Evolutionary conservation across 2,797 vertebrate genomes (phyloP).

Genomic region (Danio aesculapii): DNA sequence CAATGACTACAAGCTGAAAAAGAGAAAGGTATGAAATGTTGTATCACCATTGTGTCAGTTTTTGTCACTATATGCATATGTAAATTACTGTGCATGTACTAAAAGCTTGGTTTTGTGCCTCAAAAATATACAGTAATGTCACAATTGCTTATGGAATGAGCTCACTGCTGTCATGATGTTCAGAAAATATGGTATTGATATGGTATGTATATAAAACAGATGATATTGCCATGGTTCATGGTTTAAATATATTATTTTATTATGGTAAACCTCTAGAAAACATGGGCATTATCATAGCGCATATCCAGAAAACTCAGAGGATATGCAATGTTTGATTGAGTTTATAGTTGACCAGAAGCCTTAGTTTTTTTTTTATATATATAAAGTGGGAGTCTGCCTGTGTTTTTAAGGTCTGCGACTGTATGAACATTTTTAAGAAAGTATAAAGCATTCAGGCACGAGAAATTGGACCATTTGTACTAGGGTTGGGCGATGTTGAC

Average conservation of each 20-base stretch:
- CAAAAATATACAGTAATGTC: neutral
- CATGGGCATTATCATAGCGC: neutral
- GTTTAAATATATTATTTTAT: too few species aligned
- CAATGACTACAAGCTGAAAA: conserved; percentile 95
- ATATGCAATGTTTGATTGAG: too few species aligned
- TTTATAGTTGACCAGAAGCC: too few species aligned
- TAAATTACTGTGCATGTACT: neutral
- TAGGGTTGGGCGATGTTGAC: too few species aligned
- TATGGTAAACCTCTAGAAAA: neutral
- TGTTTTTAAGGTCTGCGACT: too few species aligned
- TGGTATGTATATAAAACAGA: too few species aligned
- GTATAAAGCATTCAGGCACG: too few species aligned
- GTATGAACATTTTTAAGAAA: too few species aligned
- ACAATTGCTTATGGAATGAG: neutral
- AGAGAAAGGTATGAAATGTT: conserved; percentile 86
- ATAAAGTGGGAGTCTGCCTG: too few species aligned
- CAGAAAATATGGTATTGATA: neutral
- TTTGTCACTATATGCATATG: neutral
- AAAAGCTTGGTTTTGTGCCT: neutral
- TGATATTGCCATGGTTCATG: too few species aligned
- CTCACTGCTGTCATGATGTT: neutral
- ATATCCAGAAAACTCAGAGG: neutral
- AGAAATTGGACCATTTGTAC: too few species aligned
- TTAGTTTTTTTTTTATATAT: too few species aligned
- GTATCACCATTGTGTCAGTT: neutral